Evolutionary conservation across 2,113 vertebrate species (phyloP).

Genomic region (Brachyhypopomus occidentalis): DNA sequence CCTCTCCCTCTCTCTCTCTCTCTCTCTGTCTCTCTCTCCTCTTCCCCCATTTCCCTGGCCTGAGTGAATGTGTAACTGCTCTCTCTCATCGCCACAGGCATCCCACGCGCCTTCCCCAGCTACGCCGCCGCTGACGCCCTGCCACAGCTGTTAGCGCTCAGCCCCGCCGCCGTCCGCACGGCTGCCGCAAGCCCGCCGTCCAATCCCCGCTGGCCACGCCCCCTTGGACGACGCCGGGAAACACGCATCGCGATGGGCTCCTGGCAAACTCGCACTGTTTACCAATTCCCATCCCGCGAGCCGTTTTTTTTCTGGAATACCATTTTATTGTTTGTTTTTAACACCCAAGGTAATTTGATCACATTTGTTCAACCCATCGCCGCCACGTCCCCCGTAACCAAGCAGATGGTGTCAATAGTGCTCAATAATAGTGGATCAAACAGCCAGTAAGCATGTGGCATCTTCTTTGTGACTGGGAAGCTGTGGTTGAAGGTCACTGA

Average conservation of each 20-base stretch:
- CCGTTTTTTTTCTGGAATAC: no score
- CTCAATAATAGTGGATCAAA: conserved; percentile 34
- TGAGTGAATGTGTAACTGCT: conserved; percentile 38
- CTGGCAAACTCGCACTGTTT: background rate
- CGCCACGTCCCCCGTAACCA: background rate
- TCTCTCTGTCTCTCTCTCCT: conserved; percentile 3
- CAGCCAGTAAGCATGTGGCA: conserved; percentile 24
- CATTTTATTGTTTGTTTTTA: background rate
- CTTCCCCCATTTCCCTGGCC: conserved; percentile 7
- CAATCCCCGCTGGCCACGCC: background rate
- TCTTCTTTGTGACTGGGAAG: background rate
- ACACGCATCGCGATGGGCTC: background rate
- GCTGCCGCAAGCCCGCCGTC: conserved; percentile 15
- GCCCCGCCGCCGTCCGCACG: conserved; percentile 44
- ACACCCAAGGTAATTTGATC: background rate
- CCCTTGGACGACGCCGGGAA: background rate
- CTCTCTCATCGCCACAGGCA: conserved; percentile 27
- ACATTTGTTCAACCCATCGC: background rate
- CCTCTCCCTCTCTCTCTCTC: conserved; percentile 15
- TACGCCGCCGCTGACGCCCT: conserved; percentile 33
- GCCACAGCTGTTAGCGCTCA: conserved; percentile 48
- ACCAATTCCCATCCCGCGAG: no score
- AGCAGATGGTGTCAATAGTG: conserved; percentile 9
- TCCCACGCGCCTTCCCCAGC: conserved; percentile 24
- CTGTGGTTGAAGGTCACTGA: conserved; percentile 11